Conservation (phyloP, 2,888 invertebrate species). For the Smittia sp. region DNA sequence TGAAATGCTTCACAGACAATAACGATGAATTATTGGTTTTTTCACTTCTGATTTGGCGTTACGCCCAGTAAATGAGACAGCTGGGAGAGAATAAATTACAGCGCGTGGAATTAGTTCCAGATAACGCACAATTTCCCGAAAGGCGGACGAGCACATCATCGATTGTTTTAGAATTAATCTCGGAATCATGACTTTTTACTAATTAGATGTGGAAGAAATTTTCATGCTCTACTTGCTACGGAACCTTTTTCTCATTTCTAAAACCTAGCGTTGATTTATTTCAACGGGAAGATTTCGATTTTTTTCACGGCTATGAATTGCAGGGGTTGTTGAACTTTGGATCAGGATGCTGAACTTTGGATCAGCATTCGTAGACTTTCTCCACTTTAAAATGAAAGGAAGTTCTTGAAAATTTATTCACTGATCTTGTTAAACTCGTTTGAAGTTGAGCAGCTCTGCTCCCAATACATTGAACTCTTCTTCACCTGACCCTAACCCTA, state of each 20-base stretch:
- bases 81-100: too few relatives aligned
- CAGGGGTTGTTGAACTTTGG: too few relatives aligned
- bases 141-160: not conserved
- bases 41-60: not conserved
- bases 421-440: too few relatives aligned
- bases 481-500: too few relatives aligned
- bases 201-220: constrained; percentile 7
- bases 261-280: not conserved
- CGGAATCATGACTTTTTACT: not conserved
- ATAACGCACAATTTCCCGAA: constrained; percentile 18
- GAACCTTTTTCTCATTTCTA: not conserved
- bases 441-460: too few relatives aligned
- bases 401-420: too few relatives aligned
- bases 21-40: constrained; percentile 32
- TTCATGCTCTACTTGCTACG: constrained; percentile 19
- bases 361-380: too few relatives aligned
- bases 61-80: not conserved
- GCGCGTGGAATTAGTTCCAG: constrained; percentile 33
- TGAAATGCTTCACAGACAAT: constrained; percentile 33
- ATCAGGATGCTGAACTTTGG: too few relatives aligned
- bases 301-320: not conserved
- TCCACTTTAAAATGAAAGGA: too few relatives aligned
- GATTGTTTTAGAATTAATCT: not conserved
- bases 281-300: constrained; percentile 14
- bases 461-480: too few relatives aligned